These are phyloP conservation scores for Catotricha subobsoleta DNA, from an alignment of 2,888 invertebrate genomes.

Conservation along the genomic window DNA sequence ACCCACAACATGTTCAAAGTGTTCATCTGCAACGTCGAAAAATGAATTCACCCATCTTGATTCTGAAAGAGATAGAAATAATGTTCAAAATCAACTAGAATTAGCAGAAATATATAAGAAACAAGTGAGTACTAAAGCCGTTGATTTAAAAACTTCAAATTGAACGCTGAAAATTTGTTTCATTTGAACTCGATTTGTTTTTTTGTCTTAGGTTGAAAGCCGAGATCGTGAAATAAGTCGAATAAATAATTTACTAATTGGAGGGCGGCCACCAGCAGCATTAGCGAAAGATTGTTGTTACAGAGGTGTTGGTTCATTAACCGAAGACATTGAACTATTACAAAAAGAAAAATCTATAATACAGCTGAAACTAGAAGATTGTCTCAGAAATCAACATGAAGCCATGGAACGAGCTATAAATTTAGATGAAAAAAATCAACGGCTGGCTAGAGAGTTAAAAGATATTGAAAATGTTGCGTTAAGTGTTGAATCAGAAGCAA, in stretches of 20 bases:
- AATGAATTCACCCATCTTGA: background rate
- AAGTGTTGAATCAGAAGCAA: conserved; percentile 59
- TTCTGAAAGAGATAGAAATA: conserved; percentile 1
- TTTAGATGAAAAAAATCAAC: conserved; percentile 54
- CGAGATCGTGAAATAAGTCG: conserved; percentile 51
- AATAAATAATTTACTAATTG: conserved; percentile 47
- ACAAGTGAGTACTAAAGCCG: background rate
- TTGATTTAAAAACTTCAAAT: background rate
- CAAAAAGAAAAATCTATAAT: conserved; percentile 37
- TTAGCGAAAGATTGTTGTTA: conserved; percentile 47
- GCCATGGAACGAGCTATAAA: conserved; percentile 59
- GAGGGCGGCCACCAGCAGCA: conserved; percentile 46
- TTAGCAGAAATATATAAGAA: conserved; percentile 6
- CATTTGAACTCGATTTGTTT: background rate
- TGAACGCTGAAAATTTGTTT: background rate
- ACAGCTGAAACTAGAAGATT: conserved; percentile 19
- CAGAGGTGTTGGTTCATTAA: conserved; percentile 34
- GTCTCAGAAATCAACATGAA: conserved; percentile 53
- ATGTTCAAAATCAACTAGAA: conserved; percentile 2
- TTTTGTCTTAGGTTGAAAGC: conserved; percentile 17
- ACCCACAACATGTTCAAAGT: conserved; percentile 22
- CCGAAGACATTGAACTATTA: conserved; percentile 39
- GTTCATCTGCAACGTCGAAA: conserved; percentile 13
- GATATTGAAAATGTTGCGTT: conserved; percentile 58
- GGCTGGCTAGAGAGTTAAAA: conserved; percentile 48